Evolutionary conservation across 2,888 invertebrate genomes (phyloP), one percentile per base, ranked within the genome.

Genomic region (Ischnus inquisitorius): DNA sequence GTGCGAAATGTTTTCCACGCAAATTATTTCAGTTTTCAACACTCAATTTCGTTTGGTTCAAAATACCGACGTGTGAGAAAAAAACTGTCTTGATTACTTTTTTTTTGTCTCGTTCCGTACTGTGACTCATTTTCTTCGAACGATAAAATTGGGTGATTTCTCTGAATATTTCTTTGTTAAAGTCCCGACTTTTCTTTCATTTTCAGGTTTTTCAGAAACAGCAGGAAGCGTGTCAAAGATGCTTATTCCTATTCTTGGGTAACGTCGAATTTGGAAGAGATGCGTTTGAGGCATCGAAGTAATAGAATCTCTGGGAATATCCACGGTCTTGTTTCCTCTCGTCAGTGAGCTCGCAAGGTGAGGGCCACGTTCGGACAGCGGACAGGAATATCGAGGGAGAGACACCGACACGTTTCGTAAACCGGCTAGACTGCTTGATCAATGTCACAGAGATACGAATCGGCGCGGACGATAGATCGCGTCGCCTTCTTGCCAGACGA

Each of bases 381-480:
- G 25, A 6, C 25, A 28, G 60, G 22, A 14, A 25, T 10, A 28
- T 62, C 41, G 22, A 51, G 14, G 54, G 65, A 51, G 22, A 62
- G 46, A 54, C 19, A 51, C 2, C 10, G 22, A 51, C 57, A 54
- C 41, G 69, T 69, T 69, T 16, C 39, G 48, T 75, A 78, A 81
- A 71, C 69, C 74, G 64, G 75, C 81, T 78, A 46, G 69, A 48
- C 81, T 69, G 75, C 81, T 84, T 81, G 69, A 84, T 84, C 84
- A 81, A 81, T 84, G 84, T 75, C 81, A 81, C 19, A 4, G 43
- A 78, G 84, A 84, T 84, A 81, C 69, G 46, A 34, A 84, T 84
- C 81, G 69, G 57, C 71, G 78, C 57, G 64, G 65, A 41, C 68
- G 81, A 81, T 81, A 75, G 74, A 81, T 68, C 69, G 54, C 78